Percentiles rank a stretch among this genome's conserved stretches.
Evolutionary conservation across 2,888 invertebrate genomes (phyloP).

Genomic region (Drosophila acutilabella): DNA sequence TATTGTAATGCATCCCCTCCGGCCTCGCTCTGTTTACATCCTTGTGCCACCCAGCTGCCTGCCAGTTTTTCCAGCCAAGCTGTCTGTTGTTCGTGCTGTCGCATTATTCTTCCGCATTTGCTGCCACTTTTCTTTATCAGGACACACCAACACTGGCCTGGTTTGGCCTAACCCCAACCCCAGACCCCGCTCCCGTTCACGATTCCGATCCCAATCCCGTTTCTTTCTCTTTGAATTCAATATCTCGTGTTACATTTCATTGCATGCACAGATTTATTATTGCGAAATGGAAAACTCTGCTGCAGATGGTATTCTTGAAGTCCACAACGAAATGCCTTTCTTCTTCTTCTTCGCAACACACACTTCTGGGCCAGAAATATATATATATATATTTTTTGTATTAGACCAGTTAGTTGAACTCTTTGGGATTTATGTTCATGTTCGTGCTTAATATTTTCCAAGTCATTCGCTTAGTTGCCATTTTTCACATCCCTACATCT

Average conservation of each 20-base stretch:
- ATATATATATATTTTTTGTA: slow-evolving; percentile 14
- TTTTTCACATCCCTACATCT: slow-evolving; percentile 1
- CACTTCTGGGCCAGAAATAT: slow-evolving; percentile 29
- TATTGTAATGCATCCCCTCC: slow-evolving; percentile 63
- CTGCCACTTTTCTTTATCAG: slow-evolving; percentile 81
- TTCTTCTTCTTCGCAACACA: slow-evolving; percentile 12
- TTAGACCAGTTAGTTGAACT: slow-evolving; percentile 26
- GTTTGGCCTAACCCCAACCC: slow-evolving; percentile 57
- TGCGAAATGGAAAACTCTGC: slow-evolving; percentile 47
- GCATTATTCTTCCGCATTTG: slow-evolving; percentile 80
- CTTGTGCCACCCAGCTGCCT: slow-evolving; percentile 19
- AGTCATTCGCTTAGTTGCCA: slow-evolving; percentile 37
- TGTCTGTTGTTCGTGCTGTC: slow-evolving; percentile 77
- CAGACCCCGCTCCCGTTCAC: slow-evolving; percentile 12
- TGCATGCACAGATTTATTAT: slow-evolving; percentile 78
- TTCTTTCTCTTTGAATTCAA: slow-evolving; percentile 65
- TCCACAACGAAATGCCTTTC: slow-evolving; percentile 20
- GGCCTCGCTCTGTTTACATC: slow-evolving; percentile 10
- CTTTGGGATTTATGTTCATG: slow-evolving; percentile 50
- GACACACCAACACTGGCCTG: slow-evolving; percentile 46
- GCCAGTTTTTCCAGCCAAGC: slow-evolving; percentile 18
- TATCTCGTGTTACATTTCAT: slow-evolving; percentile 82
- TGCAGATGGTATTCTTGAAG: slow-evolving; percentile 34
- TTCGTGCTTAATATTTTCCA: slow-evolving; percentile 46
- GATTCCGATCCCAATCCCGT: background rate